Evolutionary conservation across 2,888 invertebrate genomes (phyloP).

Genomic region (Choristoneura rosaceana): DNA sequence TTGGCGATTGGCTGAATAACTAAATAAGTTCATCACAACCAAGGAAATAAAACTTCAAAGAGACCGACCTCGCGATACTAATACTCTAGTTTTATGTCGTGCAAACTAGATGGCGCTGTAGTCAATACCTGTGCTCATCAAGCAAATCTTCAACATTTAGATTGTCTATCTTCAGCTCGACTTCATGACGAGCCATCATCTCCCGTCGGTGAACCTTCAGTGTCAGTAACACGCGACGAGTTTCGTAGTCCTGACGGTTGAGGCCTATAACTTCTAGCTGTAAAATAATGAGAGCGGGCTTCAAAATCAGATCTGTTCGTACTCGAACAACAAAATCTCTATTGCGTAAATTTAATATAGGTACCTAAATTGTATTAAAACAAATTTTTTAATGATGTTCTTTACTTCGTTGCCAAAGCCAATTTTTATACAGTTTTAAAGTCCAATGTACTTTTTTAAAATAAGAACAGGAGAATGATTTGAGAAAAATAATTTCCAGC

Average conservation of each 20-base stretch:
- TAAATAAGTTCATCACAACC: no score
- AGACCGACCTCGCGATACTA: no score
- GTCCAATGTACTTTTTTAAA: neutral
- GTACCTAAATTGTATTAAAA: neutral
- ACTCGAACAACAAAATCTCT: neutral
- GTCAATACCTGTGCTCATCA: constrained; percentile 85
- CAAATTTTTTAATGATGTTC: neutral
- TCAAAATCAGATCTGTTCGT: neutral
- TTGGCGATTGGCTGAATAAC: no score
- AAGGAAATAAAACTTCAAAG: no score
- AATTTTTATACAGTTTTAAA: neutral
- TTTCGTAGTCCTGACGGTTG: constrained; percentile 92
- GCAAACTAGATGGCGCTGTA: constrained; percentile 12
- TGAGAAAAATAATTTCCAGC: neutral
- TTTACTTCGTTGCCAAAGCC: neutral
- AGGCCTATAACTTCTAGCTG: constrained; percentile 91
- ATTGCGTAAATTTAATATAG: no score
- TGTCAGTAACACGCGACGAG: constrained; percentile 86
- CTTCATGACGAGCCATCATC: constrained; percentile 89
- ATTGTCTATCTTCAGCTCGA: constrained; percentile 95
- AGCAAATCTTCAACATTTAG: constrained; percentile 95
- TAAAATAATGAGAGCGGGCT: constrained; percentile 47
- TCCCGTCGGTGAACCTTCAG: constrained; percentile 88
- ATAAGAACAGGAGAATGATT: neutral
- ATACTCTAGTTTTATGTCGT: neutral